Conservation (phyloP, 2,888 invertebrate species). For the Falcaria lacertinaria region DNA sequence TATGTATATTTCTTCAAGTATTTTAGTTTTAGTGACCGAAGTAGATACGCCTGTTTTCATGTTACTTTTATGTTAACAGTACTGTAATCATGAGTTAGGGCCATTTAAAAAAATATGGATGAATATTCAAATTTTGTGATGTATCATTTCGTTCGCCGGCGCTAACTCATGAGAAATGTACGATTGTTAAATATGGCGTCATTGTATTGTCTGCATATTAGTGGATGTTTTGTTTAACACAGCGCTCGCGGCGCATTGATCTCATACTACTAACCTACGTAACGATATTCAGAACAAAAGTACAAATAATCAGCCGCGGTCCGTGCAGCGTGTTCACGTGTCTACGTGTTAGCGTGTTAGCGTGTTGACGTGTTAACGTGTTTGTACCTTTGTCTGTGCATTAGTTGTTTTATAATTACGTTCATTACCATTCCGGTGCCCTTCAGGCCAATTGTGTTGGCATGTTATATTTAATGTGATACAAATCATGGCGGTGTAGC, state of each 20-base stretch:
- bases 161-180: slow-evolving; percentile 15
- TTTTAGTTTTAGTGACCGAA: slow-evolving; percentile 49
- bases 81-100: slow-evolving; percentile 9
- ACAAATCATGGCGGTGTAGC: slow-evolving; percentile 32
- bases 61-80: slow-evolving; percentile 42
- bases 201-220: slow-evolving; percentile 72
- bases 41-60: slow-evolving; percentile 47
- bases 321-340: slow-evolving; percentile 48
- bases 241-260: slow-evolving; percentile 75
- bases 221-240: slow-evolving; percentile 66
- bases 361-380: too few relatives aligned
- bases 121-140: too few relatives aligned
- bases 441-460: slow-evolving; percentile 59
- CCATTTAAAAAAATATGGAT: too few relatives aligned
- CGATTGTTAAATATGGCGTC: slow-evolving; percentile 61
- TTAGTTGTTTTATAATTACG: slow-evolving; percentile 62
- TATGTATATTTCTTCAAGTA: slow-evolving; percentile 67
- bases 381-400: slow-evolving; percentile 74
- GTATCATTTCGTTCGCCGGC: neutral
- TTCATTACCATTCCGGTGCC: slow-evolving; percentile 66
- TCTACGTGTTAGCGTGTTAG: too few relatives aligned
- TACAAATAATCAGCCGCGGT: slow-evolving; percentile 60
- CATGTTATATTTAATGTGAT: slow-evolving; percentile 42
- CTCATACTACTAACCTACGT: slow-evolving; percentile 77
- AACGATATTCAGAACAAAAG: slow-evolving; percentile 68